These are phyloP conservation scores for Diachrysia chrysitis DNA, from an alignment of 2,888 invertebrate genomes.

Conservation along the genomic window DNA sequence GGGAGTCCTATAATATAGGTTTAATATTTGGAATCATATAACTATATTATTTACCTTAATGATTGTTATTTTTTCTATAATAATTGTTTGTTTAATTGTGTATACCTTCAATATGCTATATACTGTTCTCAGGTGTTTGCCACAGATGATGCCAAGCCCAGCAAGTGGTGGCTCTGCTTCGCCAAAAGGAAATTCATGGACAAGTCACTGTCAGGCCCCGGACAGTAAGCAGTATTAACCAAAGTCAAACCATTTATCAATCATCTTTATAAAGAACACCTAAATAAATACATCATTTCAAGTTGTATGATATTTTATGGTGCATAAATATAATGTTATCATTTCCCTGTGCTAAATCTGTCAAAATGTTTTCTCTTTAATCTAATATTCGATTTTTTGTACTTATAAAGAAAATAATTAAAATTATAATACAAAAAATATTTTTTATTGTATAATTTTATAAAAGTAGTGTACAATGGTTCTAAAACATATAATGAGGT, in stretches of 20 bases:
- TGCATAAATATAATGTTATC: conserved; percentile 23
- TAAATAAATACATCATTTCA: conserved; percentile 26
- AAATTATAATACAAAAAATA: conserved; percentile 34
- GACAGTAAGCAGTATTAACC: conserved; percentile 88
- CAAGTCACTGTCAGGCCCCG: conserved; percentile 97
- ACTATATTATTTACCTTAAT: too few relatives aligned
- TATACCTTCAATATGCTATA: background rate
- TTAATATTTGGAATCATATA: too few relatives aligned
- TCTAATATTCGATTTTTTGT: conserved; percentile 31
- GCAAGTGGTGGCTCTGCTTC: conserved; percentile 99
- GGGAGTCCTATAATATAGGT: too few relatives aligned
- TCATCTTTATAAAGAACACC: conserved; percentile 12
- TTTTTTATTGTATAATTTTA: conserved; percentile 30
- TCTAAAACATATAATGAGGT: conserved; percentile 25
- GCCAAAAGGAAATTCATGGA: conserved; percentile 99
- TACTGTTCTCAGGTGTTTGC: conserved; percentile 91
- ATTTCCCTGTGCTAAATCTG: conserved; percentile 29
- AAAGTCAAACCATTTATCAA: conserved; percentile 38
- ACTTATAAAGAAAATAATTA: conserved; percentile 44
- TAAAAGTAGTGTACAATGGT: conserved; percentile 21
- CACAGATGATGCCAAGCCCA: conserved; percentile 97
- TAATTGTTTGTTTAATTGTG: background rate
- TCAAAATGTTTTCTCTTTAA: conserved; percentile 16
- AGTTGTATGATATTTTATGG: conserved; percentile 18
- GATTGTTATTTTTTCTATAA: too few relatives aligned